phyloP scores from a whole-genome alignment of 2,888 invertebrate species.

The Buathra laborator region DNA sequence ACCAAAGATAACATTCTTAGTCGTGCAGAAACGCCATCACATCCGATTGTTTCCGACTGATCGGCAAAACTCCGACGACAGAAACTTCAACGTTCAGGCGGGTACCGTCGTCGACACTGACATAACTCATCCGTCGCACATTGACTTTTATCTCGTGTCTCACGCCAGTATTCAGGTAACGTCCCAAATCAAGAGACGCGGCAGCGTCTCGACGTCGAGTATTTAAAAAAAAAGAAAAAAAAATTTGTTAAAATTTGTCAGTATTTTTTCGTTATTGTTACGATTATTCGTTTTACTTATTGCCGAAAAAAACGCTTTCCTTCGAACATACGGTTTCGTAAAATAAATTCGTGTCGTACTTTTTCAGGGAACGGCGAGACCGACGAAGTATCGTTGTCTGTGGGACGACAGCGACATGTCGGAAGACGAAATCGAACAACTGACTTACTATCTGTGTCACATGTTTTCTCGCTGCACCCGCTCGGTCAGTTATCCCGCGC shows the following conservation, averaged over 20 bases:
- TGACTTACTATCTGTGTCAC: constrained; percentile 94
- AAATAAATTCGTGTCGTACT: constrained; percentile 92
- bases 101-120: constrained; percentile 95
- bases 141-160: constrained; percentile 95
- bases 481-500: constrained; percentile 94
- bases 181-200: background rate
- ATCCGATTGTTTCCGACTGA: constrained; percentile 89
- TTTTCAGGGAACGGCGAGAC: constrained; percentile 94
- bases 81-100: constrained; percentile 92
- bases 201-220: background rate
- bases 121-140: constrained; percentile 94
- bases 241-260: too few relatives aligned
- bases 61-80: constrained; percentile 85
- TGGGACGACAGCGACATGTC: constrained; percentile 91
- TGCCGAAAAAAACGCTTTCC: constrained; percentile 92
- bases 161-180: constrained; percentile 86
- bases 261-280: constrained; percentile 87
- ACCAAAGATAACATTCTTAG: constrained; percentile 95
- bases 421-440: constrained; percentile 91
- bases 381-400: constrained; percentile 94
- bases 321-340: constrained; percentile 89
- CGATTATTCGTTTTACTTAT: constrained; percentile 88
- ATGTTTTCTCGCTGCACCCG: constrained; percentile 94
- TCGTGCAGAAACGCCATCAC: constrained; percentile 99
- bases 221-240: background rate